Evolutionary conservation across 1,140 invertebrate genomes (phyloP).

Genomic region (Temnothorax curvispinosus): DNA sequence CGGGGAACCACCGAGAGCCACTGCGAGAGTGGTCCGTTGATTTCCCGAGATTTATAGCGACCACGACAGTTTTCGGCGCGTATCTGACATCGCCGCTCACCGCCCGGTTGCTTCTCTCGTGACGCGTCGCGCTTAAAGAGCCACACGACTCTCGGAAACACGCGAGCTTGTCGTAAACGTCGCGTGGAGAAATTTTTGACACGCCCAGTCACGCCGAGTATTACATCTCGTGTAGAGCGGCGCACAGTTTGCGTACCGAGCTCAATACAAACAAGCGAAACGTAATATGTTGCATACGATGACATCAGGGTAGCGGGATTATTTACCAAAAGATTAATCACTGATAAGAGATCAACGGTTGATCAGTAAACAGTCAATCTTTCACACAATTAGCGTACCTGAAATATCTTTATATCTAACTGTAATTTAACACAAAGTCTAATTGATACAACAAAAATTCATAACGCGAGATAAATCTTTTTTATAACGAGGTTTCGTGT

Average conservation of each 20-base stretch:
- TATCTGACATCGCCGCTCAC: background rate
- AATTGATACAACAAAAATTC: background rate
- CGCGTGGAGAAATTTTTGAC: slow-evolving; percentile 67
- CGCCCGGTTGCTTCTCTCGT: slow-evolving; percentile 34
- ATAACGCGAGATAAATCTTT: background rate
- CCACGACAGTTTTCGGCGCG: slow-evolving; percentile 19
- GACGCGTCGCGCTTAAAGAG: slow-evolving; percentile 50
- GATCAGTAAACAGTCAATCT: background rate
- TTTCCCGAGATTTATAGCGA: slow-evolving; percentile 66
- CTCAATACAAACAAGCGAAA: background rate
- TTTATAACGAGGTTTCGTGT: background rate
- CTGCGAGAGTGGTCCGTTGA: slow-evolving; percentile 44
- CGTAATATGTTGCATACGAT: background rate
- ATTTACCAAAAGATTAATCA: background rate
- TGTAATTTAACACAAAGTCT: background rate
- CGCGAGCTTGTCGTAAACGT: slow-evolving; percentile 68
- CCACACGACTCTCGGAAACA: slow-evolving; percentile 26
- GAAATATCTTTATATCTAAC: background rate
- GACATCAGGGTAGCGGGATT: background rate
- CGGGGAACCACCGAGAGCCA: slow-evolving; percentile 17
- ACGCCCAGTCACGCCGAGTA: slow-evolving; percentile 53
- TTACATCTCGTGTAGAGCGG: background rate
- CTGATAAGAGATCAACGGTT: background rate
- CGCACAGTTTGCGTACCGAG: background rate
- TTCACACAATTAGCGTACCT: background rate